Evolutionary conservation across 2,888 invertebrate species (phyloP), one percentile per base, ranked within the genome.

Genomic region (Sylvicola cinctus): DNA sequence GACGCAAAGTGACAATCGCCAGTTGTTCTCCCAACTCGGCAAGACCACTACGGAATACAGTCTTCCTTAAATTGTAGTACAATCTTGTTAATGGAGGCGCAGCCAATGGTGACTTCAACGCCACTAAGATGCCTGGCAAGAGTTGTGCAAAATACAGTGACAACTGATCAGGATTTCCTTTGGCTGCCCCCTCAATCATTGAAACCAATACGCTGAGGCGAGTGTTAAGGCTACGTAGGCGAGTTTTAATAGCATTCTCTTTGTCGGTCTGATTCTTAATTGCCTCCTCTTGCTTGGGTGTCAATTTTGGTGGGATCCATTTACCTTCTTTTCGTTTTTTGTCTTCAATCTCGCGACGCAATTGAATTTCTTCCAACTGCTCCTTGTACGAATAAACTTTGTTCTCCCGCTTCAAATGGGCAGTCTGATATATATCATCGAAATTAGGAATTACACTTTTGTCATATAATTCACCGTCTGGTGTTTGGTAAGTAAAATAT

Each of bases 381-480:
- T 96, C 96, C 51, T 90, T 87, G 55, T 87, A 93, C 40, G 90
- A 88, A 55, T 96, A 96, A 2, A 78, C 84, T 59, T 93, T 95
- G 55, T 88, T 95, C 54, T 96, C 96, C 12, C 93, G 68, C 55
- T 87, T 90, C 53, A 95, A 67, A 46, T 95, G 52, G 12, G 45
- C 42, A 10, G 51, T 52, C 13, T 47, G 45, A 39, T 54, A 57
- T 33, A 52, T 49, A 27, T 55, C 49, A 30, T 54, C 52, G 13
- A 38, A 44, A 33, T 49, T 54, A 13, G 78, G 76, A 33, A 83
- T 58, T 1, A 80, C 73, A 43, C 74, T 75, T 60, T 84, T 90
- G 58, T 96, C 90, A 52, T 79, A 95, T 0, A 96, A 64, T 49
- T 85, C 81, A 3, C 85, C 90, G 36, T 85, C 83, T 0, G 90